Base-by-base conservation (phyloP, 2,113 vertebrate species). In the Oncorhynchus masou region DNA sequence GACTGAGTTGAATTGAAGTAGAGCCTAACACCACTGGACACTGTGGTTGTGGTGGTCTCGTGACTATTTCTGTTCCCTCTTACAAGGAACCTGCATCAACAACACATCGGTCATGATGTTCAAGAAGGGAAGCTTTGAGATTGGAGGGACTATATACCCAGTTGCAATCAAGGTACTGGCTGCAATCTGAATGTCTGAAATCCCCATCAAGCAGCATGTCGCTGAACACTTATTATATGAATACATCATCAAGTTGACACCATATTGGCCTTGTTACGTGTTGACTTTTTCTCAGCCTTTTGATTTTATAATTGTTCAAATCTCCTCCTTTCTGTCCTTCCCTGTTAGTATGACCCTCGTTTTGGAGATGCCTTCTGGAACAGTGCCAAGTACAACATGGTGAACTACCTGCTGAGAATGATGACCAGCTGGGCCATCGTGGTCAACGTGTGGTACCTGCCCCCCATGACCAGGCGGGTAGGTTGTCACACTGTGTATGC, bases 51-150 rank as follows among this genome's bases (percentile, higher is more conserved):
- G 39, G 49, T 68, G 60, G 66, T 62, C 64, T 31, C 34, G 7
- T n/a, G 20, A 68, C 51, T 31, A 27, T 70, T 19, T 71, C 13
- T 83, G 8, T 74, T 54, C 54, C 51, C 65, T 66, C 48, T 73
- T 57, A 48, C 83, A 99, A 99, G 97, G 97, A 77, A 99, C 97
- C 70, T 99, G 97, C 78, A 94, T 99, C 88, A 99, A 99, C 83
- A 99, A 99, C 83, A 99, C 97, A 1, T 99, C 97, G 0, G 97
- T 99, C 78, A 98, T 99, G 97, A 99, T 99, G 97, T 99, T 99
- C 82, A 99, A 98, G 90, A 99, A 99, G 73, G 97, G 97, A 80
- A 99, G 97, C 88, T 99, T 99, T 91, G 97, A 98, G 88, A 97
- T 98, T 3, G 97, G 96, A 91, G 96, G 95, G 4, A 97, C 93